Conservation (phyloP, 2,113 vertebrate species). For the Scomber japonicus region DNA sequence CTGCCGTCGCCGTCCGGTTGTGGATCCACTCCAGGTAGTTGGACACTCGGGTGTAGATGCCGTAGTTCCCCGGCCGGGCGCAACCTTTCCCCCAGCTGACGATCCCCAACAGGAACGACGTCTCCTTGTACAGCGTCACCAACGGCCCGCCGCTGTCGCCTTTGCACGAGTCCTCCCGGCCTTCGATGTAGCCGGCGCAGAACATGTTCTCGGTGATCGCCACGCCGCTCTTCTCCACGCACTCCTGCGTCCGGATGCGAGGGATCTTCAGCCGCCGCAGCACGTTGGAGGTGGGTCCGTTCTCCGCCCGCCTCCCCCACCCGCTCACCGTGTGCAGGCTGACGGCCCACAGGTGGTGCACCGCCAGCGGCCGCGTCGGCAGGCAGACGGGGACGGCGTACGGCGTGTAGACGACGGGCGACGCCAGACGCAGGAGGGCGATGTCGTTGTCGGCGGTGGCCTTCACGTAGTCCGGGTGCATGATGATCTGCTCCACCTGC, state of each 20-base stretch:
- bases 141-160: conserved; percentile 96
- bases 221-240: conserved; percentile 81
- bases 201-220: conserved; percentile 93
- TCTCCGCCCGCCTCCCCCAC: conserved; percentile 90
- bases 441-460: conserved; percentile 87
- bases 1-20: conserved; percentile 58
- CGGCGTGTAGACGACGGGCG: conserved; percentile 78
- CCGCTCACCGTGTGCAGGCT: conserved; percentile 90
- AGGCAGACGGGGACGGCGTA: conserved; percentile 90
- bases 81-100: conserved; percentile 98
- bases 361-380: conserved; percentile 84
- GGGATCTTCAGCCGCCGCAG: conserved; percentile 89
- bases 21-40: conserved; percentile 90
- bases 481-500: conserved; percentile 70
- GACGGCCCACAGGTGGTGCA: conserved; percentile 83
- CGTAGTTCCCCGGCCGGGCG: conserved; percentile 87
- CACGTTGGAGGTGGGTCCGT: conserved; percentile 84
- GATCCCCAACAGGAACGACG: conserved; percentile 91
- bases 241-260: conserved; percentile 88
- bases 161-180: conserved; percentile 90
- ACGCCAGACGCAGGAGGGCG: conserved; percentile 85
- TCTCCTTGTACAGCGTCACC: conserved; percentile 88
- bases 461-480: conserved; percentile 83
- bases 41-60: conserved; percentile 94
- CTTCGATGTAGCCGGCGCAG: conserved; percentile 92